Conservation (phyloP, 2,888 invertebrate genomes). For the Dynastes maya region DNA sequence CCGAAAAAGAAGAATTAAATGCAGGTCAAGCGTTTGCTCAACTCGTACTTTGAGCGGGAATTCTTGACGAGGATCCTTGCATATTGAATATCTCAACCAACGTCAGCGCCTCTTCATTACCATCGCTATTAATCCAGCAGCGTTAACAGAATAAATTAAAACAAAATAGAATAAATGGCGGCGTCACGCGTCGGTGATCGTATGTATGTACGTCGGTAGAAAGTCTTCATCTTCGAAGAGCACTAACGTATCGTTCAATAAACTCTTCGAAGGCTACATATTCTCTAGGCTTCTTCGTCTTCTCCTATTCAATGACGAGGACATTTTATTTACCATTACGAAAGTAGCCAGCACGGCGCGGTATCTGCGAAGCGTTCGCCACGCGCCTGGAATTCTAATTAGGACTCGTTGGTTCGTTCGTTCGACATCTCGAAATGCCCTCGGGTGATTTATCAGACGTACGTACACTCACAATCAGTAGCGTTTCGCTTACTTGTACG, state of each 20-base stretch:
- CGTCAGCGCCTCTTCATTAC: neutral
- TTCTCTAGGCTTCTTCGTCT: constrained; percentile 6
- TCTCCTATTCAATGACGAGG: constrained; percentile 27
- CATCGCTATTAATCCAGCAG: neutral
- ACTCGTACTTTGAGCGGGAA: too few species aligned
- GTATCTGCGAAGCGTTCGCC: constrained; percentile 20
- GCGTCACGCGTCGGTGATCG: neutral
- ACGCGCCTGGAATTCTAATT: constrained; percentile 33
- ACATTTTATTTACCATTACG: constrained; percentile 22
- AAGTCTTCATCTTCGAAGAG: neutral
- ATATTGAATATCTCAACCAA: too few species aligned
- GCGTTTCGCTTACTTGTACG: neutral
- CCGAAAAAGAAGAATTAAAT: too few species aligned
- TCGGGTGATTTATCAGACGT: constrained; percentile 5
- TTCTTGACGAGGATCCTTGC: too few species aligned
- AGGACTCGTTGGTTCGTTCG: constrained; percentile 10
- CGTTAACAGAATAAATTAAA: neutral
- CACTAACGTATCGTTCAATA: constrained; percentile 19
- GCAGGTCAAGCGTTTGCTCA: too few species aligned
- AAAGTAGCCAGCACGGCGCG: neutral
- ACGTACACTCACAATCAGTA: neutral
- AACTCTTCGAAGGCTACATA: constrained; percentile 26
- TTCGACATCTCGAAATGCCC: constrained; percentile 9
- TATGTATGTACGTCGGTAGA: neutral
- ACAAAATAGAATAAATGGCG: neutral